Percentiles rank a stretch among this genome's conserved stretches.
These are phyloP conservation scores for Pasiphila rectangulata DNA, from an alignment of 2,888 invertebrate genomes.

Conservation along the genomic window DNA sequence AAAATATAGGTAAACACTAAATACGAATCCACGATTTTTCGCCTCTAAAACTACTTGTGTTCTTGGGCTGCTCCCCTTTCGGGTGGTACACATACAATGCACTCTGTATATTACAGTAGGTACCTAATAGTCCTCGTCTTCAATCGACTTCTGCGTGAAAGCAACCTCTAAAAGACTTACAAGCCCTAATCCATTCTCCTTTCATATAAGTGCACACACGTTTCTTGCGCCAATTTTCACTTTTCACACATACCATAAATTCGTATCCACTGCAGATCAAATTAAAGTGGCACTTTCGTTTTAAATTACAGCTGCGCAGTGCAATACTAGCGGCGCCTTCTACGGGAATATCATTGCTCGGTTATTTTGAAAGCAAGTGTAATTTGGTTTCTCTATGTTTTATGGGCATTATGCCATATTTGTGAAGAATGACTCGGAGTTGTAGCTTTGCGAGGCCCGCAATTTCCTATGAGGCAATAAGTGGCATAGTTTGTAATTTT, in stretches of 20 bases:
- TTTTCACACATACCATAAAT: slow-evolving; percentile 42
- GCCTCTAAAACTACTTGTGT: no score
- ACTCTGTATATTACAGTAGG: no score
- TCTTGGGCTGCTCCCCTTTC: no score
- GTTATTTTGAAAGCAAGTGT: slow-evolving; percentile 44
- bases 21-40: no score
- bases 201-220: slow-evolving; percentile 28
- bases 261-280: slow-evolving; percentile 38
- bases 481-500: neutral
- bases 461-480: slow-evolving; percentile 1
- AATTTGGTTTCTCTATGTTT: slow-evolving; percentile 39
- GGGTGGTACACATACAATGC: no score
- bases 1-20: no score
- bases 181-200: neutral
- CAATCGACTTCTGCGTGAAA: neutral
- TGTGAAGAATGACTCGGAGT: slow-evolving; percentile 20
- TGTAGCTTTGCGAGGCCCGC: slow-evolving; percentile 14
- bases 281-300: slow-evolving; percentile 41
- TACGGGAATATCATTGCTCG: slow-evolving; percentile 44
- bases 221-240: slow-evolving; percentile 38
- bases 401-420: slow-evolving; percentile 38
- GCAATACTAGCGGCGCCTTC: slow-evolving; percentile 24
- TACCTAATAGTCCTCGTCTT: no score
- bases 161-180: neutral
- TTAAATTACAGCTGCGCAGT: slow-evolving; percentile 40